These are phyloP conservation scores for Esox niger DNA, from an alignment of 2,113 vertebrate species.

Conservation along the genomic window DNA sequence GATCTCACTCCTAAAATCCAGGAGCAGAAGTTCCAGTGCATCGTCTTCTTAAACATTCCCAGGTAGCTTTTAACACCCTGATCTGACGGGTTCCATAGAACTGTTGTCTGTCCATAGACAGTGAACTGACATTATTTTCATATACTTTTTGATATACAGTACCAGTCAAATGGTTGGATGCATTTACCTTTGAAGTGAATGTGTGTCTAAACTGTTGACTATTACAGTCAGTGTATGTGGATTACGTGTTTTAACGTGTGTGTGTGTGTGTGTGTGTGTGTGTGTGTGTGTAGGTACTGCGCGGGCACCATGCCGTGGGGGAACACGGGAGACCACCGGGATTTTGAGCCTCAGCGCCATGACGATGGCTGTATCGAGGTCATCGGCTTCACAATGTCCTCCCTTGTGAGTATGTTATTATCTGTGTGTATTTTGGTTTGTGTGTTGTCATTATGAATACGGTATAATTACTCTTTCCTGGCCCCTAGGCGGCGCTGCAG, in stretches of 20 bases:
- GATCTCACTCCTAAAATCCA: slow-evolving; percentile 97
- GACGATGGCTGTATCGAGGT: slow-evolving; percentile 98
- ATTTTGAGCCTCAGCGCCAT: slow-evolving; percentile 95
- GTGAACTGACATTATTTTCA: no score
- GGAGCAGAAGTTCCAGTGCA: slow-evolving; percentile 96
- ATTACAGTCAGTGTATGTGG: background rate
- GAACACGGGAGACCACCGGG: slow-evolving; percentile 94
- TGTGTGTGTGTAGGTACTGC: slow-evolving; percentile 75
- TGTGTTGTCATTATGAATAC: no score
- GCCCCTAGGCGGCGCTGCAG: slow-evolving; percentile 89
- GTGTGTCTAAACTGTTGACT: no score
- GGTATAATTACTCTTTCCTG: background rate
- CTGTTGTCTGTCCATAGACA: background rate
- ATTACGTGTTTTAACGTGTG: background rate
- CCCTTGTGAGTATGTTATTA: slow-evolving; percentile 75
- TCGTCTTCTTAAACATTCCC: slow-evolving; percentile 98
- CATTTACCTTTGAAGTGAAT: background rate
- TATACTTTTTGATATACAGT: no score
- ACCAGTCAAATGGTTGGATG: no score
- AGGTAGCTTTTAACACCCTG: slow-evolving; percentile 72
- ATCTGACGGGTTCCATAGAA: background rate
- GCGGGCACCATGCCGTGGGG: slow-evolving; percentile 98
- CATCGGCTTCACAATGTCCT: slow-evolving; percentile 97
- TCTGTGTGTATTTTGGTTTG: background rate
- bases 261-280: background rate